Percentiles rank a stretch among this genome's conserved stretches.
These are phyloP conservation scores for Pantherophis vulpinus DNA, from an alignment of 2,797 vertebrate genomes.

Conservation along the genomic window DNA sequence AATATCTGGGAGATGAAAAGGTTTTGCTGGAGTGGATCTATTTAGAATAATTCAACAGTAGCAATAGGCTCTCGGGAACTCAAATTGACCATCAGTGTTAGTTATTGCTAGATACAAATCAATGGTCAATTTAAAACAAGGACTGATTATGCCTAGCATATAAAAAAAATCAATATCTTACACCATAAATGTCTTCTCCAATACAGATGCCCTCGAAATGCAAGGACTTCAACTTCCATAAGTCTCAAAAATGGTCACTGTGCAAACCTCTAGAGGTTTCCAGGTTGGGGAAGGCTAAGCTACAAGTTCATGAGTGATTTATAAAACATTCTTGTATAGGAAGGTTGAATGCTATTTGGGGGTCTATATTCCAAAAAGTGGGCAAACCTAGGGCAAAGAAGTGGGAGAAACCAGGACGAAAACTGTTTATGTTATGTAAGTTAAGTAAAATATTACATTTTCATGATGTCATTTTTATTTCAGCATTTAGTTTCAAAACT, in stretches of 20 bases:
- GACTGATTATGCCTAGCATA: not conserved
- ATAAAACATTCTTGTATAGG: not conserved
- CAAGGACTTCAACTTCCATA: not conserved
- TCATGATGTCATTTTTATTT: not conserved
- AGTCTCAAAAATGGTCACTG: not conserved
- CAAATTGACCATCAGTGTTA: not conserved
- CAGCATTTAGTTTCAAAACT: not conserved
- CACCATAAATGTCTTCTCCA: not conserved
- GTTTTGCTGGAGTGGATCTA: not conserved
- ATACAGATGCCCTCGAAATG: not conserved
- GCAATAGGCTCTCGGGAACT: not conserved
- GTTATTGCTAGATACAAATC: not conserved
- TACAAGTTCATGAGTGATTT: not conserved
- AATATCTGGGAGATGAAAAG: slow-evolving; percentile 30
- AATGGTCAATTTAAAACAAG: not conserved
- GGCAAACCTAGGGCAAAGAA: not conserved
- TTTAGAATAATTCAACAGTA: not conserved
- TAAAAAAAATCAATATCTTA: not conserved
- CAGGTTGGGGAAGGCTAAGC: not conserved
- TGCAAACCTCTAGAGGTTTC: not conserved
- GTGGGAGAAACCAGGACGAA: not conserved
- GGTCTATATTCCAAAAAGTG: not conserved
- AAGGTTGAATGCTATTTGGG: not conserved
- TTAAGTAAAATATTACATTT: not conserved
- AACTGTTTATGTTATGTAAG: not conserved